Base-by-base conservation (phyloP, 2,888 invertebrate species). In the Drosophila crucigera region DNA sequence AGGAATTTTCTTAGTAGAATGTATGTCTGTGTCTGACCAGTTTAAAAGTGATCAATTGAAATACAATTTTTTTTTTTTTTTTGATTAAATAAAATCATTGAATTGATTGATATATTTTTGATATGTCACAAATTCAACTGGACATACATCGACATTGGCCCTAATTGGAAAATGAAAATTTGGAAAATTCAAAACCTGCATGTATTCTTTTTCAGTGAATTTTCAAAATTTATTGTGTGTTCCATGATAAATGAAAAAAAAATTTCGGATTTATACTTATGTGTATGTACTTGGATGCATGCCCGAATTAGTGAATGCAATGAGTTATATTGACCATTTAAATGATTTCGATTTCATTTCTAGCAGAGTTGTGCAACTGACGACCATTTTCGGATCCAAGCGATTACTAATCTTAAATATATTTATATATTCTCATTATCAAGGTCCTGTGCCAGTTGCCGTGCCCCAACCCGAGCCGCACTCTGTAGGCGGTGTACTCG, bases 401-500 rank as follows among this genome's bases (percentile, higher is more conserved):
- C n/a, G 39, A 64, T 68, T 59, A 76, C 84, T 84, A 84, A 89
- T 89, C 75, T 69, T 7, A 4, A 28, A 41, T 58, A n/a, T 64
- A 54, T 56, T 10, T 16, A 43, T 43, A 19, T 65, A 43, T 75
- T 88, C 47, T 82, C 73, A 68, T 74, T 68, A 54, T 64, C 41
- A 86, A 93, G 93, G 94, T 87, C 93, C 94, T 60, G 91, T 94
- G 66, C 95, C 95, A 16, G 93, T 94, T 62, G 93, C 93, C 47
- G 94, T 94, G 41, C 95, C 95, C 56, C 94, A 95, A 83, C 95
- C 96, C 58, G 97, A 97, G 92, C 95, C 95, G 74, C 96, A 96
- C 94, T 96, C 96, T 35, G 96, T 97, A 68, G 97, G 97, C 79
- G 97, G 97, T 65, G 97, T 97, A 78, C 95, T 98, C 90, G 97